Evolutionary conservation across 2,113 vertebrate species (phyloP), one percentile per base, ranked within the genome.

Genomic region (Willisornis vidua): DNA sequence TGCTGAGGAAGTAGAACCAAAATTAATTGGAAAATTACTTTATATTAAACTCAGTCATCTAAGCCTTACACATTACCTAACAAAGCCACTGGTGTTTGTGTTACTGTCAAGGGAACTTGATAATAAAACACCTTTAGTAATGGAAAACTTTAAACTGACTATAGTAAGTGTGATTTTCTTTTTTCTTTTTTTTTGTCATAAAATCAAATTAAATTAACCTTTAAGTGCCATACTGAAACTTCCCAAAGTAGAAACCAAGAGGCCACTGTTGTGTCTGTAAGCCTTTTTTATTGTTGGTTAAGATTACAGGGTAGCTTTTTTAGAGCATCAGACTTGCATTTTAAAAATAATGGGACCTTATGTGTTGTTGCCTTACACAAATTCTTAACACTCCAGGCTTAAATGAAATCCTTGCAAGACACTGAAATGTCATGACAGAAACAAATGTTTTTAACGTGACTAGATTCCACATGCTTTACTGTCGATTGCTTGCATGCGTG

Each of bases 71-170:
- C 4, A 1, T 19, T 52, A 18, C 25, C n/a, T 85, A 78, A 88
- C 89, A 96, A 91, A 95, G 95, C 74, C 49, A 18, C 70, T 57
- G 86, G 80, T 95, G 89, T 90, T 86, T 20, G 12, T 63, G 55
- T 61, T 89, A 73, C 48, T 90, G 62, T 94, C 88, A 89, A 74
- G 83, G 80, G 65, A 96, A 48, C 62, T 61, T 81, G 45, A 92
- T 87, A 92, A 78, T 92, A 81, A 95, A 94, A 85, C 78, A 92
- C 82, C 31, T 95, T 94, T 33, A 70, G 75, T 76, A 76, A 58
- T 74, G 88, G 71, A 93, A 93, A 95, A 85, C 39, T 85, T 90
- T 5, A 89, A 87, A 41, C 37, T 66, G 26, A 62, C 35, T 66
- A 46, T 16, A 11, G 26, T 14, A 37, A 35, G 46, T 48, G 41